A percentile compares a stretch with the other conserved stretches of the same genome.
Conservation (phyloP, 2,113 vertebrate species). For the Sciurus niger region DNA sequence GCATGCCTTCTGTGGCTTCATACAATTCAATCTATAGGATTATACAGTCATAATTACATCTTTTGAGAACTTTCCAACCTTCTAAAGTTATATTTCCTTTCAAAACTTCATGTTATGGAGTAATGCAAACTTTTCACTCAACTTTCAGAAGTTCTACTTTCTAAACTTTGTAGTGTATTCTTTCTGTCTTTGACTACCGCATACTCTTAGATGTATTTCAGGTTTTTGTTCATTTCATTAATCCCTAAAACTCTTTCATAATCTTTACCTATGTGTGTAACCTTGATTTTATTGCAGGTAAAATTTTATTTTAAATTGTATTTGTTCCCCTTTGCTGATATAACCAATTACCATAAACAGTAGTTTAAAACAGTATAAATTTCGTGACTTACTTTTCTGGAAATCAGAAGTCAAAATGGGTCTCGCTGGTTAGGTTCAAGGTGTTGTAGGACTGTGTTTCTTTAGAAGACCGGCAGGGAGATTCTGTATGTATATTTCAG, state of each 20-base stretch:
- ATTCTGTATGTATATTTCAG: neutral
- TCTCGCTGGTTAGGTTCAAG: neutral
- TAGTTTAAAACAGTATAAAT: neutral
- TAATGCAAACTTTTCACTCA: slow-evolving; percentile 80
- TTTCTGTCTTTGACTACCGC: slow-evolving; percentile 42
- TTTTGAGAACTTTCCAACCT: slow-evolving; percentile 86
- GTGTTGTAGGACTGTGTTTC: neutral
- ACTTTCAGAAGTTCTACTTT: slow-evolving; percentile 81
- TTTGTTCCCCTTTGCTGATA: neutral
- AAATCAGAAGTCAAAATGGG: neutral
- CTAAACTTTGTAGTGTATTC: slow-evolving; percentile 53
- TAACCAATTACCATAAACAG: neutral
- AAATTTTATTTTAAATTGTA: neutral
- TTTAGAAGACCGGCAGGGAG: neutral
- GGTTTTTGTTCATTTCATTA: slow-evolving; percentile 46
- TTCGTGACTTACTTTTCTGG: neutral
- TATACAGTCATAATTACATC: slow-evolving; percentile 87
- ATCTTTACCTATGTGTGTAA: neutral
- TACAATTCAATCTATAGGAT: slow-evolving; percentile 87
- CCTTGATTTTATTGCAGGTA: neutral
- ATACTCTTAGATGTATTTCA: neutral
- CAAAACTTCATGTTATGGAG: slow-evolving; percentile 84
- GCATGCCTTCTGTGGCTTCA: slow-evolving; percentile 86
- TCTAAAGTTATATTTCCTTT: slow-evolving; percentile 86
- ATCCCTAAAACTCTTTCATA: neutral